Percentiles rank a stretch among this genome's conserved stretches.
Evolutionary conservation across 2,113 vertebrate species (phyloP).

Genomic region (Danio rerio): GRCz12tu NC_133176.1:45453501-45454000

Average conservation of each 20-base stretch:
- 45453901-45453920: neutral
- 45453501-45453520: too few relatives aligned
- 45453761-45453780: constrained; percentile 5
- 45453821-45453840: constrained; percentile 21
- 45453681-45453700: neutral
- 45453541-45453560: too few relatives aligned
- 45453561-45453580: too few relatives aligned
- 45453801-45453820: constrained; percentile 28
- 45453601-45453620: too few relatives aligned
- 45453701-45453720: neutral
- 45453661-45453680: too few relatives aligned
- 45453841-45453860: neutral
- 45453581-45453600: too few relatives aligned
- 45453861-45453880: constrained; percentile 1
- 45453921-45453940: neutral
- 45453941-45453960: constrained; percentile 32
- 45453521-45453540: too few relatives aligned
- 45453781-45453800: constrained; percentile 1
- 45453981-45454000: constrained; percentile 26
- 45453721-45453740: neutral
- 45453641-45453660: too few relatives aligned
- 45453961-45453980: neutral
- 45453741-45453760: neutral
- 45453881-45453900: neutral
- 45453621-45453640: too few relatives aligned